Conservation (phyloP, 2,888 invertebrate genomes). For the Pegoplata infirma region DNA sequence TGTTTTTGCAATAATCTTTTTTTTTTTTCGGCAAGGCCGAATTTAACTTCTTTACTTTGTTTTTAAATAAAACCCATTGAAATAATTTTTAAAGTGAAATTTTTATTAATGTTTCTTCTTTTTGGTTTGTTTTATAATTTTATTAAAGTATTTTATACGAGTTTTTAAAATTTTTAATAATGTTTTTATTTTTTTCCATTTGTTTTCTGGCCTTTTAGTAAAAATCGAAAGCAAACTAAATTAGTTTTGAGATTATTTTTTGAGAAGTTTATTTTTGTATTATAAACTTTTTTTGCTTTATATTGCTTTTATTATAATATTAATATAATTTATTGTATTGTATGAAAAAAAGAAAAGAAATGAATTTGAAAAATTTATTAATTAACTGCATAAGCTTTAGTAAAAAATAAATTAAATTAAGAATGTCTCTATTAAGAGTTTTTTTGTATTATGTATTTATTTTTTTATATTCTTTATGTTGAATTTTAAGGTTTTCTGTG, state of each 20-base stretch:
- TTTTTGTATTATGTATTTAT: background rate
- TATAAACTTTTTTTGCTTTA: conserved; percentile 11
- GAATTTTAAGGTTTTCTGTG: background rate
- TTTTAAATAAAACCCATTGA: conserved; percentile 1
- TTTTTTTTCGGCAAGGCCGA: background rate
- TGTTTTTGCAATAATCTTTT: background rate
- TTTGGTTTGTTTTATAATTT: conserved; percentile 36
- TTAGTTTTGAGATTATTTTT: conserved; percentile 43
- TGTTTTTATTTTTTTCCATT: conserved; percentile 24
- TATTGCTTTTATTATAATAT: conserved; percentile 48
- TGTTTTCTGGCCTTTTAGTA: conserved; percentile 41
- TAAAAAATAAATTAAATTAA: background rate
- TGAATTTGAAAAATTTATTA: background rate
- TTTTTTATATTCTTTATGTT: background rate
- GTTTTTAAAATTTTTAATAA: conserved; percentile 32
- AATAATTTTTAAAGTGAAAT: conserved; percentile 50
- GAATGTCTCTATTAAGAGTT: background rate
- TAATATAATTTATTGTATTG: too few relatives aligned
- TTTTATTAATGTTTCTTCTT: conserved; percentile 48
- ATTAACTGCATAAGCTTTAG: background rate
- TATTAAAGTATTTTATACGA: conserved; percentile 50
- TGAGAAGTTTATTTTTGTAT: conserved; percentile 45
- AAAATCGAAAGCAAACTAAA: conserved; percentile 61
- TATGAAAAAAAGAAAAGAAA: conserved; percentile 22
- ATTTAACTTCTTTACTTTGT: background rate